A percentile compares a stretch with the other conserved stretches of the same genome.
Evolutionary conservation across 2,113 vertebrate genomes (phyloP).

Genomic region (Mixornis gularis): DNA sequence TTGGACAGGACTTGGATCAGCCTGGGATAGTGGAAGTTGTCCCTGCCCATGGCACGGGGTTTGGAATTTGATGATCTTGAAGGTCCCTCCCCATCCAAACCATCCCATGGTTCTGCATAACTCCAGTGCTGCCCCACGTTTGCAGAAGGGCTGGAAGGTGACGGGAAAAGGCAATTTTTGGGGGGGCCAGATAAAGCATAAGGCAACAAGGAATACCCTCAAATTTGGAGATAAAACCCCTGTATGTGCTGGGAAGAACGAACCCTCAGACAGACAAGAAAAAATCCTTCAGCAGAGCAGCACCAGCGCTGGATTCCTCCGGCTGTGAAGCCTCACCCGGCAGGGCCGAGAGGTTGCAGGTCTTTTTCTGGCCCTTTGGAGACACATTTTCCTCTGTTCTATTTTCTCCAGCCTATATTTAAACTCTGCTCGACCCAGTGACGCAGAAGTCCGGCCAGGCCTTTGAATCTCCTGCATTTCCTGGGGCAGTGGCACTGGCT

Average conservation of each 20-base stretch:
- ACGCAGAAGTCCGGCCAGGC: neutral
- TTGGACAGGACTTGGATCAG: rapidly evolving
- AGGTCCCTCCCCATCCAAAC: neutral
- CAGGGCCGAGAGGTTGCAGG: neutral
- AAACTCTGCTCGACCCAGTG: neutral
- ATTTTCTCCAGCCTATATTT: constrained; percentile 45
- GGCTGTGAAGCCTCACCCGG: neutral
- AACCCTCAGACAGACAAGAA: neutral
- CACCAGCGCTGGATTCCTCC: rapidly evolving
- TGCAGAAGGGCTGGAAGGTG: neutral
- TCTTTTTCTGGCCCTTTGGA: neutral
- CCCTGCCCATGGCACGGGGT: rapidly evolving
- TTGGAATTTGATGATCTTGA: neutral
- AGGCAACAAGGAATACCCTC: rapidly evolving
- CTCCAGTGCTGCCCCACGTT: neutral
- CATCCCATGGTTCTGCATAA: neutral
- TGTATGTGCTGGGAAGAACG: neutral
- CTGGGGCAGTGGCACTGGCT: neutral
- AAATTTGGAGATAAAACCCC: neutral
- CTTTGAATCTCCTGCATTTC: neutral
- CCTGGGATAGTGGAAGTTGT: rapidly evolving
- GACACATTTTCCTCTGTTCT: neutral
- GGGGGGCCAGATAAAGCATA: neutral
- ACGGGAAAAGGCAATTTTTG: neutral
- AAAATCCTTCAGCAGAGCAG: neutral